Percentiles rank a stretch among this genome's conserved stretches.
Conservation (phyloP, 2,113 vertebrate species). For the Forbesichthys papilliferus region DNA sequence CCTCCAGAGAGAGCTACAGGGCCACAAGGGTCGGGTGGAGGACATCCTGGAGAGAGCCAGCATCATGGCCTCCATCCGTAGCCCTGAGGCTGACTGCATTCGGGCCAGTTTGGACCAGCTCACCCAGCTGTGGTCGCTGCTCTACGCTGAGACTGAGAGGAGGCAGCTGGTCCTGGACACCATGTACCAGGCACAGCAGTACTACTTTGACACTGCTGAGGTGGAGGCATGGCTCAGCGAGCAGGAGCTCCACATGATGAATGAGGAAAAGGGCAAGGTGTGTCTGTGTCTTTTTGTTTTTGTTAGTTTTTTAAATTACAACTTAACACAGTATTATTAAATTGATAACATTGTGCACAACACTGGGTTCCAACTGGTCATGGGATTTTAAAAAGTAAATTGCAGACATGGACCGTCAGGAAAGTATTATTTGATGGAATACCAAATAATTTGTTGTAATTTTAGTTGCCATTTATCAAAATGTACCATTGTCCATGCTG, state of each 20-base stretch:
- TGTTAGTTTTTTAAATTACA: too few species aligned
- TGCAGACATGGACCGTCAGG: too few species aligned
- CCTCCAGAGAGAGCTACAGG: conserved; percentile 88
- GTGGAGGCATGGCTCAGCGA: conserved; percentile 94
- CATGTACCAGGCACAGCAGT: conserved; percentile 92
- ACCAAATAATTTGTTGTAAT: neutral
- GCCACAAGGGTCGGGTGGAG: conserved; percentile 80
- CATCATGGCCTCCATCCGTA: conserved; percentile 81
- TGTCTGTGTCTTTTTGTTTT: conserved; percentile 12
- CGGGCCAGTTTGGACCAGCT: conserved; percentile 80
- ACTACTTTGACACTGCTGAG: conserved; percentile 89
- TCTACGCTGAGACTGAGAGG: conserved; percentile 82
- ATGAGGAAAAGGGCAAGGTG: conserved; percentile 94
- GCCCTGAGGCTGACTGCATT: conserved; percentile 81
- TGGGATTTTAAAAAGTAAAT: too few species aligned
- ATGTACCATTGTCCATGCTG: conserved; percentile 5
- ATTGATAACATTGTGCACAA: too few species aligned
- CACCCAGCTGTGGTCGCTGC: conserved; percentile 78
- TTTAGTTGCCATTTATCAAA: conserved; percentile 17
- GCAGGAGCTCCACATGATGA: conserved; percentile 95
- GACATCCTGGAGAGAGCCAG: conserved; percentile 86
- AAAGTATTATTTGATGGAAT: neutral
- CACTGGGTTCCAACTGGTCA: too few species aligned
- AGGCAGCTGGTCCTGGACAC: conserved; percentile 85
- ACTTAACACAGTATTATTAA: too few species aligned